A percentile compares a stretch with the other conserved stretches of the same genome.
These are phyloP conservation scores for Heliothis subflexa DNA, from an alignment of 1,140 invertebrate species.

Conservation along the genomic window DNA sequence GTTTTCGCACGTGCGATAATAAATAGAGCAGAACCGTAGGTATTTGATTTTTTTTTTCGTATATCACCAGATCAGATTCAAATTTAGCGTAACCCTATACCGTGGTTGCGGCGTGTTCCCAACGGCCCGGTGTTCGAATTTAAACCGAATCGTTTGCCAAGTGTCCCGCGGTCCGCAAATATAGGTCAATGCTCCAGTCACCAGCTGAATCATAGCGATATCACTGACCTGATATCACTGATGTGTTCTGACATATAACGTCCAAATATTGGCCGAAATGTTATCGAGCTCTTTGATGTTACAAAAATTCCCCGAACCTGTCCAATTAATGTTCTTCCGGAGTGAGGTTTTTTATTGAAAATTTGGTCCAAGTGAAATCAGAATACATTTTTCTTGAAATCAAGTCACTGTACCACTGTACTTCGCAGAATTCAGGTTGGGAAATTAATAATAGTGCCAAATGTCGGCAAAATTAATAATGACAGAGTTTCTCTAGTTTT, in stretches of 20 bases:
- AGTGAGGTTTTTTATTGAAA: constrained; percentile 11
- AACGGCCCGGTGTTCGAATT: constrained; percentile 59
- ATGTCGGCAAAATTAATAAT: neutral
- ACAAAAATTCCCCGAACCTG: neutral
- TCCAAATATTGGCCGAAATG: constrained; percentile 38
- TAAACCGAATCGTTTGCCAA: constrained; percentile 72
- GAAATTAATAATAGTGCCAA: neutral
- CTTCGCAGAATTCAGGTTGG: neutral
- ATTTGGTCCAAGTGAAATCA: neutral
- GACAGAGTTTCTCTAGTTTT: neutral
- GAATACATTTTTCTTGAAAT: neutral
- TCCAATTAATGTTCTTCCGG: constrained; percentile 4
- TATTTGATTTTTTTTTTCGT: neutral
- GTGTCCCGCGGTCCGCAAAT: constrained; percentile 67
- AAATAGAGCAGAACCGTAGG: neutral
- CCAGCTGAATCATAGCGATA: constrained; percentile 49
- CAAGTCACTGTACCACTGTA: neutral
- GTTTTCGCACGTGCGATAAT: neutral
- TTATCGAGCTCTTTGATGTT: constrained; percentile 23
- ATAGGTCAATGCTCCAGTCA: constrained; percentile 80
- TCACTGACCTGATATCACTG: constrained; percentile 10
- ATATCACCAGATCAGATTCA: constrained; percentile 50
- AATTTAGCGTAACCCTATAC: constrained; percentile 60
- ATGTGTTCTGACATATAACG: constrained; percentile 18
- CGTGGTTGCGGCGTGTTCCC: constrained; percentile 46